Conservation (phyloP, 1,140 invertebrate species). For the Latrodectus geometricus region DNA sequence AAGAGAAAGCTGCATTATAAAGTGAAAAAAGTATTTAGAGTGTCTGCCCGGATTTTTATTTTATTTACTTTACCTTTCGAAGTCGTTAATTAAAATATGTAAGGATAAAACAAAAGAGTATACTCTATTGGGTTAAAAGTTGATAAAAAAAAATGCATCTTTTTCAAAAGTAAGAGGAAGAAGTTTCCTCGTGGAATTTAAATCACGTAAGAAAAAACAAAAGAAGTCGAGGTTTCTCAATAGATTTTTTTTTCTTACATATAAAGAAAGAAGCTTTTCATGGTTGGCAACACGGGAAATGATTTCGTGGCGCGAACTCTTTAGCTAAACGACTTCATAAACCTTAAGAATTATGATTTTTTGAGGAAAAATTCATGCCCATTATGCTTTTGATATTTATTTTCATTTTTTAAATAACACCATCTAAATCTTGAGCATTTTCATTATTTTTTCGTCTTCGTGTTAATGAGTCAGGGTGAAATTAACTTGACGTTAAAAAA, state of each 20-base stretch:
- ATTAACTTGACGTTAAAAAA: constrained; percentile 19
- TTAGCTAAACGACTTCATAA: constrained; percentile 49
- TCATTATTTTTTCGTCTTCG: not conserved
- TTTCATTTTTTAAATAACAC: constrained; percentile 46
- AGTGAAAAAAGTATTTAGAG: constrained; percentile 30
- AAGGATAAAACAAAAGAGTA: constrained; percentile 42
- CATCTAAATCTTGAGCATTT: constrained; percentile 1
- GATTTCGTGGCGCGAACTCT: constrained; percentile 41
- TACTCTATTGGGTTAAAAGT: constrained; percentile 36
- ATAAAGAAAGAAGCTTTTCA: constrained; percentile 24
- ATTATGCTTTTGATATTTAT: constrained; percentile 30
- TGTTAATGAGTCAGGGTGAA: constrained; percentile 44
- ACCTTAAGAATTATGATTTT: constrained; percentile 14
- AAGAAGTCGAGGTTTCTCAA: not conserved
- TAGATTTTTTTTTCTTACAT: constrained; percentile 5
- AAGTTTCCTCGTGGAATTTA: constrained; percentile 23
- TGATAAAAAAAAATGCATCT: constrained; percentile 15
- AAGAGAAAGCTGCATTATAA: not conserved
- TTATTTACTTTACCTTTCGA: constrained; percentile 5
- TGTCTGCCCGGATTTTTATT: constrained; percentile 6
- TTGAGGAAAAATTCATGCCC: not conserved
- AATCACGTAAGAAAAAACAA: constrained; percentile 17
- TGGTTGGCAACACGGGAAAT: constrained; percentile 44
- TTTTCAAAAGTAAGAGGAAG: constrained; percentile 30
- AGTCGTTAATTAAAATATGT: constrained; percentile 52